Base-by-base conservation (phyloP, 2,888 invertebrate genomes). In the Sarcophaga rosellei region DNA sequence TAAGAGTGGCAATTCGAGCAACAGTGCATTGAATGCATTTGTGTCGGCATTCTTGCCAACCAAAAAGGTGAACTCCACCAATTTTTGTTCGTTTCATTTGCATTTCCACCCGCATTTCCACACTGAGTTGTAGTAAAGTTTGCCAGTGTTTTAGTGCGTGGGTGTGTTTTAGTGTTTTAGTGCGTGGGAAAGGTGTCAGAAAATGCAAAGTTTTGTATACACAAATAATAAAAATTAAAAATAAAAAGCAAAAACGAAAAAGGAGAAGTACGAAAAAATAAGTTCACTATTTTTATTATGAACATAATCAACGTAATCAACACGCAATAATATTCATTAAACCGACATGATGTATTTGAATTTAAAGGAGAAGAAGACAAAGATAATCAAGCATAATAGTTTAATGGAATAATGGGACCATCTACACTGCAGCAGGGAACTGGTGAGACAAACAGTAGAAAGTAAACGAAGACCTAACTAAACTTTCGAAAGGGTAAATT, bases 1-100 rank as follows among this genome's bases (percentile, higher is more conserved):
- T 77, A 47, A 77, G 69, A 85, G 85, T 85, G 73, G 63, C 73
- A 85, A 81, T 77, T 62, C 57, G 12, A 85, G 68, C 65, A 66
- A 76, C 78, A 75, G 70, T 75, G 73, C 76, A 81, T 20, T 25
- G 81, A 63, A 78, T 85, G 74, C 75, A 75, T 53, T 83, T 63
- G 12, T 57, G 76, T 61, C 25, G 25, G 25, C 25, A 25, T 4
- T 25, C 4, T 25, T 68, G 45, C 44, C 25, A 83, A 73, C 47
- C 53, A 25, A 61, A 45, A n/a, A 47, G 21, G 4, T n/a, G 17
- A 20, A 21, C 68, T 47, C n/a, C 12, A 47, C 2, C 0, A 47
- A 4, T 25, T 25, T 25, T 25, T n/a, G n/a, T n/a, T 25, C 23
- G 23, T 23, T 25, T 25, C 25, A 12, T 25, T 25, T 25, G 25